These are phyloP conservation scores for Chelonia mydas DNA, from an alignment of 2,797 vertebrate species.

Conservation along the genomic window DNA sequence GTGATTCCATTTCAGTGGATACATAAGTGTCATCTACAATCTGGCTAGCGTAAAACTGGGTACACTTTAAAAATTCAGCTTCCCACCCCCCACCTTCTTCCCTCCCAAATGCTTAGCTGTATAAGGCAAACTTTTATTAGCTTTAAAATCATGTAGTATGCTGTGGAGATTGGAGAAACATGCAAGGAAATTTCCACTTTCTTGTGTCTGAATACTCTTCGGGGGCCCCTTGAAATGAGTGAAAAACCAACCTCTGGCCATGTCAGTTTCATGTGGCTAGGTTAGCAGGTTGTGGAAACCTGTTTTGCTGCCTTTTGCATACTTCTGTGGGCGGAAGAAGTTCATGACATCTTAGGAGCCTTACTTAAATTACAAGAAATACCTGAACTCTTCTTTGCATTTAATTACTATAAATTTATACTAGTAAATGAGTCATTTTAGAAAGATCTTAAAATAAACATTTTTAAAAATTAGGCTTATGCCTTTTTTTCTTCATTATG, in stretches of 20 bases:
- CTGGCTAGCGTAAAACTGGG: neutral
- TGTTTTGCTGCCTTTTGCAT: neutral
- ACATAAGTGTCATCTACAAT: neutral
- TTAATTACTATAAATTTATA: neutral
- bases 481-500: neutral
- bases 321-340: neutral
- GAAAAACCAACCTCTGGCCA: neutral
- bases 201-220: neutral
- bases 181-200: neutral
- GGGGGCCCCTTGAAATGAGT: neutral
- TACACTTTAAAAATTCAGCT: neutral
- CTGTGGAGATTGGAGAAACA: neutral
- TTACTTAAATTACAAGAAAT: neutral
- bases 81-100: neutral
- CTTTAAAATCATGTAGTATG: neutral
- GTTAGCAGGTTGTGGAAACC: neutral
- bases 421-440: neutral
- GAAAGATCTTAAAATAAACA: neutral
- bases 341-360: neutral
- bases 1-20: neutral
- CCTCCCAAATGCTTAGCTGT: neutral
- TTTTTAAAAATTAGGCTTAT: no score
- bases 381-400: neutral
- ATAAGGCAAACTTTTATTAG: neutral
- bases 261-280: neutral